Evolutionary conservation across 2,888 invertebrate genomes (phyloP), one percentile per base, ranked within the genome.

Genomic region (Aspidiotus rigidus): DNA sequence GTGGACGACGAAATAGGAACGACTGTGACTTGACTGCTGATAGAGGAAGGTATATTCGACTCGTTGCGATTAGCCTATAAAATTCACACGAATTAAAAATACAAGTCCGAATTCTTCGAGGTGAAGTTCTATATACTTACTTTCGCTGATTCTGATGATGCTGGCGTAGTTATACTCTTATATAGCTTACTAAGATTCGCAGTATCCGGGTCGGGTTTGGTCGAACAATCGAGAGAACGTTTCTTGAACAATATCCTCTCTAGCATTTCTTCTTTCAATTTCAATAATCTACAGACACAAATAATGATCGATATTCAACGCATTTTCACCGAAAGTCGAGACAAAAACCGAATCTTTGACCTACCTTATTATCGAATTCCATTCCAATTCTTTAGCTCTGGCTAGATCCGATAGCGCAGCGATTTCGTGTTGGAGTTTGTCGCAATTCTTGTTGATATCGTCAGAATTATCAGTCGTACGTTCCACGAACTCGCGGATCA

Each of bases 211-310:
- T 69, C 55, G 5, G 59, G 39, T 42, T 69, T 62, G 42, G 8
- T 61, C 42, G 64, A 66, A 49, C 66, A 57, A 66, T 66, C 59
- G 11, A 66, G 3, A 49, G 57, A 59, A 9, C 70, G 64, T 55
- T 66, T 84, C 74, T 85, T 83, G 71, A 90, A 82, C 70, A 88
- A 81, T 49, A 92, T 79, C 73, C 91, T 81, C 8, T 88, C 79
- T 63, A 88, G 79, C 28, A 90, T 84, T 76, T 92, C 91, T 76
- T 92, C 90, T 79, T 93, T 92, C 6, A 91, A 83, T 77, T 90
- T 90, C 76, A 89, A 89, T 73, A 90, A 80, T 63, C 69, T 66
- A 28, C 7, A 66, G 39, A 13, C 28, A 7, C n/a, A 56, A 54
- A 39, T 49, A 49, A 49, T n/a, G 49, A 28, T 28, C 5, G 28